Conservation (phyloP, 2,888 invertebrate genomes). For the Coenonympha arcania region DNA sequence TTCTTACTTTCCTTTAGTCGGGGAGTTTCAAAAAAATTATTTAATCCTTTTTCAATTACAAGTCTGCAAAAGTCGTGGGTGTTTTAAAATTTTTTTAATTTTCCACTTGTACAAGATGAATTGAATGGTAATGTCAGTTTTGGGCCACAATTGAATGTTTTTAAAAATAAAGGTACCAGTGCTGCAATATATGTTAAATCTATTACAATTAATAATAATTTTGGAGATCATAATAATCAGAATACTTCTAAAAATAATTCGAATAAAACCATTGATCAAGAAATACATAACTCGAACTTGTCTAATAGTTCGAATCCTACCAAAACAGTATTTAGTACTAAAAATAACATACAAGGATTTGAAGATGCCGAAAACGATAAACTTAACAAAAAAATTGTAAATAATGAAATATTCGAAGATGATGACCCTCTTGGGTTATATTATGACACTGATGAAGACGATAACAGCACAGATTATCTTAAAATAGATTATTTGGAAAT, state of each 20-base stretch:
- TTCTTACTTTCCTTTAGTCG: too few species aligned
- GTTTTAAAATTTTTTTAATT: too few species aligned
- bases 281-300: not conserved
- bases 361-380: constrained; percentile 10
- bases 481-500: constrained; percentile 55
- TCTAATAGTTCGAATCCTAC: not conserved
- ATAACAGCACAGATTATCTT: constrained; percentile 56
- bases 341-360: constrained; percentile 8
- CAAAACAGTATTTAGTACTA: constrained; percentile 1
- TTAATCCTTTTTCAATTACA: too few species aligned
- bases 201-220: constrained; percentile 35
- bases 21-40: too few species aligned
- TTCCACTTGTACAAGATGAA: constrained; percentile 41
- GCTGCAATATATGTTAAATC: constrained; percentile 46
- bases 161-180: constrained; percentile 36
- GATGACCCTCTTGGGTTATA: constrained; percentile 31
- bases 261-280: not conserved
- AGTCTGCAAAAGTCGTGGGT: too few species aligned
- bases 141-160: constrained; percentile 24
- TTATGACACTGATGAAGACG: constrained; percentile 45
- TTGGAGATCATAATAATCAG: constrained; percentile 27
- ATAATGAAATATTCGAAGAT: constrained; percentile 37
- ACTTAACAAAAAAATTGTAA: constrained; percentile 25
- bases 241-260: constrained; percentile 10
- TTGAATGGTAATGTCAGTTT: constrained; percentile 32